Conservation (phyloP, 2,888 invertebrate species). For the Phalera bucephala region DNA sequence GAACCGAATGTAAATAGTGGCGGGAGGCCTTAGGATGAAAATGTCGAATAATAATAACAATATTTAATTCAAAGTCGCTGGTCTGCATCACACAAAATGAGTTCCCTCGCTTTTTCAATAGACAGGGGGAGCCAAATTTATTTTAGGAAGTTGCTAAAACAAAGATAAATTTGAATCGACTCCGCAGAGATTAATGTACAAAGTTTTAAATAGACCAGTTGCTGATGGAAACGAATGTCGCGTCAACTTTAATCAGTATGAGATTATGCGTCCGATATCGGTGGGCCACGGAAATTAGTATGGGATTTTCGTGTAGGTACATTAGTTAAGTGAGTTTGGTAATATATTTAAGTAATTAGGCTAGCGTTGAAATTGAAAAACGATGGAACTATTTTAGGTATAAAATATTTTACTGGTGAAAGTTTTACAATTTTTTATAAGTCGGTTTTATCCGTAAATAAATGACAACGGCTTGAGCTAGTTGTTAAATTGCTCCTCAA, state of each 20-base stretch:
- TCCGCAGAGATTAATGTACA: slow-evolving; percentile 55
- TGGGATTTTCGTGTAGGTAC: slow-evolving; percentile 21
- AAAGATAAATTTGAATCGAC: slow-evolving; percentile 67
- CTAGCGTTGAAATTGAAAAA: no score
- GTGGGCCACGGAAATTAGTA: slow-evolving; percentile 20
- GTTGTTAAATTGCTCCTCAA: no score
- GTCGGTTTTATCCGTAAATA: no score
- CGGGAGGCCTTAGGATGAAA: no score
- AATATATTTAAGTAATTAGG: no score
- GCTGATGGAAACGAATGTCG: slow-evolving; percentile 30
- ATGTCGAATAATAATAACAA: no score
- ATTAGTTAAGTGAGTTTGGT: slow-evolving; percentile 6
- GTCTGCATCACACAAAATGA: slow-evolving; percentile 19
- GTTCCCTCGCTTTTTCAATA: slow-evolving; percentile 35
- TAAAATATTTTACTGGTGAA: no score
- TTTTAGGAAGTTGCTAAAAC: slow-evolving; percentile 59
- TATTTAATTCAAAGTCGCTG: slow-evolving; percentile 7
- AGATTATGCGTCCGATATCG: slow-evolving; percentile 17
- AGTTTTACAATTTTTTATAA: no score
- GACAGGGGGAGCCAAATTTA: slow-evolving; percentile 45
- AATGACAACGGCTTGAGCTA: no score
- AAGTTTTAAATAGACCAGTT: slow-evolving; percentile 39
- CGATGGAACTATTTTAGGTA: no score
- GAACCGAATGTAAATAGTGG: no score
- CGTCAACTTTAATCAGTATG: slow-evolving; percentile 23